These are phyloP conservation scores for Phrynosoma platyrhinos DNA, from an alignment of 2,113 vertebrate genomes.

Conservation along the genomic window DNA sequence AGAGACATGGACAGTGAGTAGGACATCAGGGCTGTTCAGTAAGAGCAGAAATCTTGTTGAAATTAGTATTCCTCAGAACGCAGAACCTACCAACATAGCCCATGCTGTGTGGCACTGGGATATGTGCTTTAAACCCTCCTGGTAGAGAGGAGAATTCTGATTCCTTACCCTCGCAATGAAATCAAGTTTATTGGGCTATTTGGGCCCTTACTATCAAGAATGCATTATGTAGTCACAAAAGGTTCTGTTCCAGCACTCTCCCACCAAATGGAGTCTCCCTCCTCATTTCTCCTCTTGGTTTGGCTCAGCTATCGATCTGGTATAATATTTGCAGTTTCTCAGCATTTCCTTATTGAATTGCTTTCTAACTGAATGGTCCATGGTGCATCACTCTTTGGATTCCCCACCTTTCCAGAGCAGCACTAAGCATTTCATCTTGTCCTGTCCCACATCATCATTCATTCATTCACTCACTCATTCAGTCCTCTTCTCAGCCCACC, in stretches of 20 bases:
- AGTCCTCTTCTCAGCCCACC: background rate
- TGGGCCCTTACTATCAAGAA: background rate
- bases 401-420: constrained; percentile 45
- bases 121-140: background rate
- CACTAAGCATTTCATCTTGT: constrained; percentile 7
- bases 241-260: background rate
- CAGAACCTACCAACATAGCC: constrained; percentile 3
- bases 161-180: background rate
- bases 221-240: constrained; percentile 9
- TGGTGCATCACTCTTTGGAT: constrained; percentile 50
- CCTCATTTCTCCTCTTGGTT: background rate
- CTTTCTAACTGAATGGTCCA: constrained; percentile 63
- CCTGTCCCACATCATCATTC: background rate
- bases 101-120: accelerated
- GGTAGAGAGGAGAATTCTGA: background rate
- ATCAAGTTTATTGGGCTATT: constrained; percentile 6
- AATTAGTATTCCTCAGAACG: no score
- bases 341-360: constrained; percentile 57
- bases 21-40: constrained; percentile 27
- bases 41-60: constrained; percentile 6
- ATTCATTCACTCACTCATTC: background rate
- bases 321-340: background rate
- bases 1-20: constrained; percentile 57
- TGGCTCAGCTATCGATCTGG: constrained; percentile 39
- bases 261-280: constrained; percentile 16